Evolutionary conservation across 2,797 vertebrate species (phyloP).

Genomic region (Trachops cirrhosus): DNA sequence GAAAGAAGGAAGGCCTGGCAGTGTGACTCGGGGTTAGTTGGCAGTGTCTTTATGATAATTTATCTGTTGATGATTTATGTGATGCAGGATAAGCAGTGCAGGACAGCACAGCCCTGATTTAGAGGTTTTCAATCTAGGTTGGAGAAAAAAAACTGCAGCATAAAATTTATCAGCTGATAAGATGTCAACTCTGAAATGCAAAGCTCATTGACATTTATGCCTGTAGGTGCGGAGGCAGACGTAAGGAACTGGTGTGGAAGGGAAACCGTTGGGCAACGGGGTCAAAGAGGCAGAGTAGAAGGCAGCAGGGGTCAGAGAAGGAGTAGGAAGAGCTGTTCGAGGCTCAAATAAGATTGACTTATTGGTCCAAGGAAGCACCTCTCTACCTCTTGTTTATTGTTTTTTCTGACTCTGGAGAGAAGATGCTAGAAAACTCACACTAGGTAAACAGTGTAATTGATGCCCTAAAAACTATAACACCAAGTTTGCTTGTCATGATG

Average conservation of each 20-base stretch:
- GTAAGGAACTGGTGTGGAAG: background rate
- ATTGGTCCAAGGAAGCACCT: background rate
- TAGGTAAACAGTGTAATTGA: background rate
- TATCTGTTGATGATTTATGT: slow-evolving; percentile 55
- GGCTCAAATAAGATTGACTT: background rate
- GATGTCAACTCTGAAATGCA: slow-evolving; percentile 47
- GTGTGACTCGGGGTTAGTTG: background rate
- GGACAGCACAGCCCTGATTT: slow-evolving; percentile 55
- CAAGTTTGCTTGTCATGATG: background rate
- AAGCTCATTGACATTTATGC: slow-evolving; percentile 24
- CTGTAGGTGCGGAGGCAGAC: background rate
- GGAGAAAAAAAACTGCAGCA: slow-evolving; percentile 50
- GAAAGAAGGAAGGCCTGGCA: slow-evolving; percentile 15
- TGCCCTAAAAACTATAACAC: background rate
- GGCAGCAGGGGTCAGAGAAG: background rate
- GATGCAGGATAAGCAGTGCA: background rate
- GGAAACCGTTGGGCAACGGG: background rate
- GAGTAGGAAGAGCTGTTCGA: rapidly evolving
- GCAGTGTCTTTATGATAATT: slow-evolving; percentile 44
- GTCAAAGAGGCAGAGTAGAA: background rate
- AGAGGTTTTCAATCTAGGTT: slow-evolving; percentile 60
- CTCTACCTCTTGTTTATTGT: background rate
- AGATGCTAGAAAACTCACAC: background rate
- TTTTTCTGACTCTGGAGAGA: background rate
- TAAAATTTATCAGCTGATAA: slow-evolving; percentile 56